Conservation (phyloP, 2,888 invertebrate genomes). For the Tenthredo notha region DNA sequence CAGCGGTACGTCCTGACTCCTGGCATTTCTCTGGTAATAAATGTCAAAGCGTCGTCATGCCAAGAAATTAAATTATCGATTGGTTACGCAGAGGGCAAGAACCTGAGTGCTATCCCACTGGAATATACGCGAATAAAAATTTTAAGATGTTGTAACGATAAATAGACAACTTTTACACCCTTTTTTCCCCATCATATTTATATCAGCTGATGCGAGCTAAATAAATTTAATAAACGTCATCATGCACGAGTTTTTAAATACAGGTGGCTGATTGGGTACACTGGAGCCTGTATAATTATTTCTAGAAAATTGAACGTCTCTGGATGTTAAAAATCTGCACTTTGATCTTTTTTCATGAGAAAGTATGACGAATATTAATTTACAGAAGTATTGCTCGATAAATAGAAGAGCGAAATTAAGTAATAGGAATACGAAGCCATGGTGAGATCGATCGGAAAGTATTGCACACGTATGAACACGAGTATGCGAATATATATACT, state of each 20-base stretch:
- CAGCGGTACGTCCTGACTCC: conserved; percentile 14
- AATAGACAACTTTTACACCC: neutral
- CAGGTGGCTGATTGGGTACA: neutral
- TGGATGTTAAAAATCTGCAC: neutral
- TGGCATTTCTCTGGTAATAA: conserved; percentile 46
- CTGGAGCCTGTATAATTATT: neutral
- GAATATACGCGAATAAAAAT: neutral
- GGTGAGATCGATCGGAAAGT: neutral
- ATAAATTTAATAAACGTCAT: neutral
- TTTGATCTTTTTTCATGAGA: neutral
- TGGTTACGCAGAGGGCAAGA: conserved; percentile 32
- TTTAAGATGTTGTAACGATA: neutral
- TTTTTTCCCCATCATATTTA: neutral
- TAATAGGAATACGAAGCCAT: neutral
- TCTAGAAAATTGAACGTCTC: neutral
- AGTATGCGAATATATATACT: neutral
- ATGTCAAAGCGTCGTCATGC: conserved; percentile 51
- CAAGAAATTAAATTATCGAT: conserved; percentile 62
- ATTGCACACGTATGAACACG: neutral
- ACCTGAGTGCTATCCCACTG: neutral
- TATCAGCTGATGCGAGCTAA: neutral
- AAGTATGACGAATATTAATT: neutral
- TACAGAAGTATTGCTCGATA: neutral
- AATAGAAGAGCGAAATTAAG: neutral
- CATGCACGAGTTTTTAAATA: neutral